These are phyloP conservation scores for Toxotes chatareus DNA, from an alignment of 2,113 vertebrate species.

Conservation along the genomic window DNA sequence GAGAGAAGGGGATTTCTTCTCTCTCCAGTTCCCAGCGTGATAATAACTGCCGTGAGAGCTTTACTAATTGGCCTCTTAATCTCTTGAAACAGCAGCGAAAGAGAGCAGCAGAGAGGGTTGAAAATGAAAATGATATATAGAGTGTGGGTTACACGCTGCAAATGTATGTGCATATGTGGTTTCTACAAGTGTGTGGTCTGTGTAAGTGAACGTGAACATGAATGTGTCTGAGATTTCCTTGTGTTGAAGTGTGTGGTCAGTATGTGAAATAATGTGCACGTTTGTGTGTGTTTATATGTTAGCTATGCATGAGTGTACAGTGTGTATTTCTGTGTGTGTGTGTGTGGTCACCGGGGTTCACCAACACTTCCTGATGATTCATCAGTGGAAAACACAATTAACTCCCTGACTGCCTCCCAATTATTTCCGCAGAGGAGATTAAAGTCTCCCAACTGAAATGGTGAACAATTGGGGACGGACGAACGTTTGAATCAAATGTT, in stretches of 20 bases:
- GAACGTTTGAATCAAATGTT: constrained; percentile 61
- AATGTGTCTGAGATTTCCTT: not conserved
- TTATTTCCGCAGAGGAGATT: constrained; percentile 72
- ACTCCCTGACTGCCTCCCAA: constrained; percentile 63
- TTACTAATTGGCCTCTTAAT: constrained; percentile 71
- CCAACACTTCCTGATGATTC: constrained; percentile 70
- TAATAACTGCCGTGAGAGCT: constrained; percentile 64
- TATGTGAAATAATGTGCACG: not conserved
- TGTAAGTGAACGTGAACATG: not conserved
- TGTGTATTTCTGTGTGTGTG: constrained; percentile 8
- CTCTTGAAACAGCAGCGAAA: constrained; percentile 40
- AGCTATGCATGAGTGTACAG: not conserved
- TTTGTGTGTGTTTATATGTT: not conserved
- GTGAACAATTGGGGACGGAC: constrained; percentile 53
- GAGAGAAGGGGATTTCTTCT: constrained; percentile 67
- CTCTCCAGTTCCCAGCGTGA: constrained; percentile 69
- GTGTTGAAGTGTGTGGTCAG: not conserved
- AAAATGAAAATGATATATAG: constrained; percentile 17
- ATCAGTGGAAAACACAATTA: constrained; percentile 74
- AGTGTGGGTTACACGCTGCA: not conserved
- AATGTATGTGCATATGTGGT: not conserved
- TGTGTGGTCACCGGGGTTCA: constrained; percentile 48
- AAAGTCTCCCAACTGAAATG: constrained; percentile 59
- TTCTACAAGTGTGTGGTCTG: not conserved
- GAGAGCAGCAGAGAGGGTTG: constrained; percentile 13